A percentile compares a stretch with the other conserved stretches of the same genome.
These are phyloP conservation scores for Cataglyphis altisquamis DNA, from an alignment of 2,888 invertebrate species.

Conservation along the genomic window DNA sequence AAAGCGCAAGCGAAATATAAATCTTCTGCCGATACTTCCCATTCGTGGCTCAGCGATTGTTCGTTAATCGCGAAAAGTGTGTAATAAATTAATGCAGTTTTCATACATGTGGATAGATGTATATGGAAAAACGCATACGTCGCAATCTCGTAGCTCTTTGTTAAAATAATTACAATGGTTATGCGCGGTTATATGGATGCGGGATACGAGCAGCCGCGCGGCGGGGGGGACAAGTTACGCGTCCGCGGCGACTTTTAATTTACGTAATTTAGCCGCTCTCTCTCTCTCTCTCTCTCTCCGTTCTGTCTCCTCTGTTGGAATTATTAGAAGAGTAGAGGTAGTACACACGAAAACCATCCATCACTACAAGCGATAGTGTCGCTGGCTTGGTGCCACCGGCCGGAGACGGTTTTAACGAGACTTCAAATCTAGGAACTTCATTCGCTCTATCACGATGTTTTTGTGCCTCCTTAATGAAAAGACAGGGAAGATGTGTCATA, in stretches of 20 bases:
- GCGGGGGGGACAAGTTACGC: constrained; percentile 53
- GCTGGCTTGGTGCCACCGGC: constrained; percentile 68
- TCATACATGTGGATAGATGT: constrained; percentile 1
- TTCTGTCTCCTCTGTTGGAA: constrained; percentile 26
- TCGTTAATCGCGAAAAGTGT: neutral
- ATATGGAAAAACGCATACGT: constrained; percentile 53
- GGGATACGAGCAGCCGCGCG: neutral
- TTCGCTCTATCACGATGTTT: constrained; percentile 62
- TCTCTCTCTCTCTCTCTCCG: no score
- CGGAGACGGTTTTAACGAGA: constrained; percentile 70
- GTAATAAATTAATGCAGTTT: constrained; percentile 50
- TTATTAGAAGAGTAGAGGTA: constrained; percentile 64
- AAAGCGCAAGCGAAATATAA: neutral
- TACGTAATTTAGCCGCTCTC: constrained; percentile 65
- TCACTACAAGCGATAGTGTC: constrained; percentile 69
- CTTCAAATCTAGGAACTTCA: constrained; percentile 73
- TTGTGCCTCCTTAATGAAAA: constrained; percentile 57
- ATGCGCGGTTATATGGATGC: constrained; percentile 28
- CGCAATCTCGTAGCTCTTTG: constrained; percentile 57
- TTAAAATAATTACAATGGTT: constrained; percentile 50
- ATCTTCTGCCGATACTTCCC: neutral
- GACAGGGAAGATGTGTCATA: constrained; percentile 53
- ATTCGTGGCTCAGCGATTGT: neutral
- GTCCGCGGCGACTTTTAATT: constrained; percentile 63
- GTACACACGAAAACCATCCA: constrained; percentile 71